A percentile compares a stretch with the other conserved stretches of the same genome.
Conservation (phyloP, 2,888 invertebrate genomes). For the Exocentrus adspersus region DNA sequence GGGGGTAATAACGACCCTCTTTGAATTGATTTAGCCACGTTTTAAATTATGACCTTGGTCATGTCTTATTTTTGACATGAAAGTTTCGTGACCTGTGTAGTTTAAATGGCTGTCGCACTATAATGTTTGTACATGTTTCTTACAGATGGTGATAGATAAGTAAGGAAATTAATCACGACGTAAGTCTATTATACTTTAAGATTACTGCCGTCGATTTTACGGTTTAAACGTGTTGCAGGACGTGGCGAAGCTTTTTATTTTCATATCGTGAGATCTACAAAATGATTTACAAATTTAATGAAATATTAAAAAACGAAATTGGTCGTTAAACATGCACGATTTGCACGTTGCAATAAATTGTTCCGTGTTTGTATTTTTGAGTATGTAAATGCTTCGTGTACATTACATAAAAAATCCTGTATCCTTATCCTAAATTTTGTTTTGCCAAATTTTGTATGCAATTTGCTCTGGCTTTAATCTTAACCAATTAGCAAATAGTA, state of each 20-base stretch:
- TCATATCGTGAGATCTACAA: constrained; percentile 2
- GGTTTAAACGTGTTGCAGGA: not conserved
- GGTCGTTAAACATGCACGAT: not conserved
- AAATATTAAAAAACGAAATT: constrained; percentile 5
- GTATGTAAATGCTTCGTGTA: no score
- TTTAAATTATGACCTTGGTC: not conserved
- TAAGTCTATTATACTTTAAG: constrained; percentile 4
- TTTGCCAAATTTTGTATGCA: no score
- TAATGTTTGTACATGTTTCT: not conserved
- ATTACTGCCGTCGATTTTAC: constrained; percentile 10
- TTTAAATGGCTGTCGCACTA: not conserved
- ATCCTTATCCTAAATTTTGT: no score
- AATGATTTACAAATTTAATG: not conserved
- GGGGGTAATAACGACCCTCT: not conserved
- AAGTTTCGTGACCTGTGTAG: constrained; percentile 9
- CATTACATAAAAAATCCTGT: no score
- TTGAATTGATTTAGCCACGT: not conserved
- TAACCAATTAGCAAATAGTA: not conserved
- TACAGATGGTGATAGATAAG: not conserved
- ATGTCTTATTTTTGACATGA: not conserved
- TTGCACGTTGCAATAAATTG: not conserved
- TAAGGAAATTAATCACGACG: not conserved
- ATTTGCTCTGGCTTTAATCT: no score
- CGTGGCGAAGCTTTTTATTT: not conserved
- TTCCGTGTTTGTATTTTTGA: not conserved